Conservation (phyloP, 2,888 invertebrate species). For the Eurois occulta region DNA sequence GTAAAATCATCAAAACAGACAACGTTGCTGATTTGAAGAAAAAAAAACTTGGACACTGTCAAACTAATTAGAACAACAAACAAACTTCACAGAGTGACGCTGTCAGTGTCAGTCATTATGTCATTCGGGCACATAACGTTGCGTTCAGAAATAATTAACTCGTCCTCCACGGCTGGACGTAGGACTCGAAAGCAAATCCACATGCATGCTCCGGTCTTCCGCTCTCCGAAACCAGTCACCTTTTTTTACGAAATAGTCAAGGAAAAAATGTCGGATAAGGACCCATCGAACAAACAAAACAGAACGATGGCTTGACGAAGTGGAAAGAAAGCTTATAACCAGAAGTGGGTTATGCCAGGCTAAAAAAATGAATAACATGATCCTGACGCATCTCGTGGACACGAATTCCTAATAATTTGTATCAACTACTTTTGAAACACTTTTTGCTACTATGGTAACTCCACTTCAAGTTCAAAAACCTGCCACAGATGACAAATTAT, state of each 20-base stretch:
- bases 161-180: background rate
- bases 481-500: conserved; percentile 1
- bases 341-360: background rate
- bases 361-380: background rate
- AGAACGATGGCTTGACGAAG: background rate
- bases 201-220: background rate
- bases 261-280: fast-evolving
- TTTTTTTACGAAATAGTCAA: background rate
- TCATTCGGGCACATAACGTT: background rate
- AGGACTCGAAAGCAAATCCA: background rate
- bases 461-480: background rate
- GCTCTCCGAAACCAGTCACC: background rate
- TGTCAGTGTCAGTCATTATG: conserved; percentile 3
- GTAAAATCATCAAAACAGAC: conserved; percentile 30
- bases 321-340: background rate
- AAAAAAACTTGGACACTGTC: conserved; percentile 17
- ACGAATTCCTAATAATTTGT: background rate
- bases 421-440: background rate
- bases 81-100: background rate
- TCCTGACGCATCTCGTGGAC: background rate
- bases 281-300: background rate
- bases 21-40: background rate
- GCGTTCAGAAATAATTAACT: conserved; percentile 1
- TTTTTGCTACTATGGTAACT: background rate
- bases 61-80: background rate